These are phyloP conservation scores for Leiothrix lutea DNA, from an alignment of 2,113 vertebrate species.

Conservation along the genomic window DNA sequence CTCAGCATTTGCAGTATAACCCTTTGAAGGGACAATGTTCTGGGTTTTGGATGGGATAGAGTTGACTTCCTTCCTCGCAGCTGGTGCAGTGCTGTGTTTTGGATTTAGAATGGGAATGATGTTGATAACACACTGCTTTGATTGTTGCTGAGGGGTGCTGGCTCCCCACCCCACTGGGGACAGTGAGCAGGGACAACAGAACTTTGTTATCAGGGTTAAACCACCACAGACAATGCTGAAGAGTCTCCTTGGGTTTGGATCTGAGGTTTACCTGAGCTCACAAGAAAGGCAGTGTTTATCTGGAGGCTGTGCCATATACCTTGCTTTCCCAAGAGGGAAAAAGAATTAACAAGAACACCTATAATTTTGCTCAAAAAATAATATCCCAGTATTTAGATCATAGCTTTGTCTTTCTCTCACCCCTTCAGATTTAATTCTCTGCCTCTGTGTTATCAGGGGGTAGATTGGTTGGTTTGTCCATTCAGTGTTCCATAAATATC, in stretches of 20 bases:
- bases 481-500: not conserved
- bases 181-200: not conserved
- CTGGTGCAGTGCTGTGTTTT: not conserved
- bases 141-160: not conserved
- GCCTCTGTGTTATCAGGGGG: not conserved
- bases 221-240: fast-evolving
- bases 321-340: not conserved
- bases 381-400: not conserved
- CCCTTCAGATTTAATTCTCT: not conserved
- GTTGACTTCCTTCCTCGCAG: not conserved
- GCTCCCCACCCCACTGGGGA: not conserved
- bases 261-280: not conserved
- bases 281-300: not conserved
- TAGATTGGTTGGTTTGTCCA: not conserved
- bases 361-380: not conserved
- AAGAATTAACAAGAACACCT: not conserved
- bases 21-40: not conserved
- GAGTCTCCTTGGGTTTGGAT: not conserved
- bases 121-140: not conserved
- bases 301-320: not conserved
- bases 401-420: not conserved
- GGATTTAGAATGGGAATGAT: not conserved
- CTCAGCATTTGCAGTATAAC: not conserved
- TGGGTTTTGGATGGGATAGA: not conserved
- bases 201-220: not conserved